Percentiles rank a stretch among this genome's conserved stretches.
These are phyloP conservation scores for Leptocoma aspasia DNA, from an alignment of 2,113 vertebrate genomes.

Conservation along the genomic window DNA sequence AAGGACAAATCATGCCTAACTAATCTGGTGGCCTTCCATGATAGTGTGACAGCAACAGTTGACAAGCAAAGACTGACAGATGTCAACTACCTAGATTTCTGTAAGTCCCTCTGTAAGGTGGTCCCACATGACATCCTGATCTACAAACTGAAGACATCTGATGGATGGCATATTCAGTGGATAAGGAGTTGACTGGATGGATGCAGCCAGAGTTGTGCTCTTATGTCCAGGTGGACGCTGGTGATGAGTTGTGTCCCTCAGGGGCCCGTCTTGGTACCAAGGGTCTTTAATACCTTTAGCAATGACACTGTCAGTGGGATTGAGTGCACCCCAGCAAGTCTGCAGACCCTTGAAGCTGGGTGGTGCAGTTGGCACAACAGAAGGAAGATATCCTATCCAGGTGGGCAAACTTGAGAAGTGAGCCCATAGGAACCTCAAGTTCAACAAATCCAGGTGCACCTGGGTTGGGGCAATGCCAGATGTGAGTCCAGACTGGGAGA, in stretches of 20 bases:
- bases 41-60: background rate
- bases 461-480: background rate
- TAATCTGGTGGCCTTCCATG: background rate
- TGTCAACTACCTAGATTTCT: background rate
- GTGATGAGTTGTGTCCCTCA: too few species aligned
- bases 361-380: background rate
- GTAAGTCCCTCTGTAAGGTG: background rate
- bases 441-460: background rate
- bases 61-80: background rate
- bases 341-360: background rate
- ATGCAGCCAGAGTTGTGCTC: background rate
- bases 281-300: background rate
- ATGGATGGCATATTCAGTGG: background rate
- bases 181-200: background rate
- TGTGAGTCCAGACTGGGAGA: fast-evolving
- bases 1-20: background rate
- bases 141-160: background rate
- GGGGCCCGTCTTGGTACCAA: fast-evolving
- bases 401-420: background rate
- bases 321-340: background rate
- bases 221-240: background rate
- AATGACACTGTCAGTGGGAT: background rate
- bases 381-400: background rate
- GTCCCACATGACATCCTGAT: background rate
- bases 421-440: background rate